phyloP scores from a whole-genome alignment of 2,797 vertebrate genomes.

The Rhincodon typus region DNA sequence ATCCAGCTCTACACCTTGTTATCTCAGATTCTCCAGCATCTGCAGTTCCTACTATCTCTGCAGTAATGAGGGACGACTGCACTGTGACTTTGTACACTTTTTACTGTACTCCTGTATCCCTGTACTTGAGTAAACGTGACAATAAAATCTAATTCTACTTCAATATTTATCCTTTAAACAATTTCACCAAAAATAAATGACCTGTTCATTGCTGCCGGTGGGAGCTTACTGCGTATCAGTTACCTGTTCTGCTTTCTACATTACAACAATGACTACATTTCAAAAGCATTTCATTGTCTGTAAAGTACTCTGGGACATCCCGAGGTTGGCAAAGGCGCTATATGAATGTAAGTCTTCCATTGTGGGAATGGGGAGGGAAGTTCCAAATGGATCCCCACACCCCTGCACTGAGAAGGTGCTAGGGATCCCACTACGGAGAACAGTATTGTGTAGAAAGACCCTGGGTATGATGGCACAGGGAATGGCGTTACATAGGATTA shows the following conservation, averaged over 20 bases:
- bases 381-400: neutral
- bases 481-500: neutral
- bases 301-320: neutral
- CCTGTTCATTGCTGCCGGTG: neutral
- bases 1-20: no score
- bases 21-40: no score
- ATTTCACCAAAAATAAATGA: neutral
- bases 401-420: neutral
- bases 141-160: no score
- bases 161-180: neutral
- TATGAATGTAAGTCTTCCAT: neutral
- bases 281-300: neutral
- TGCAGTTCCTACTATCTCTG: neutral
- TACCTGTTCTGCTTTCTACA: neutral
- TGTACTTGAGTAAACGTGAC: no score
- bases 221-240: neutral
- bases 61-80: neutral
- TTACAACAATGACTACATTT: neutral
- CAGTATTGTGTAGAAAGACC: no score
- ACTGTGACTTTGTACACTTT: neutral
- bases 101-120: no score
- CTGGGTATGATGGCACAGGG: no score
- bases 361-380: neutral
- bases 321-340: neutral
- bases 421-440: no score